Evolutionary conservation across 2,113 vertebrate genomes (phyloP).

Genomic region (Amblyopsis rosae): DNA sequence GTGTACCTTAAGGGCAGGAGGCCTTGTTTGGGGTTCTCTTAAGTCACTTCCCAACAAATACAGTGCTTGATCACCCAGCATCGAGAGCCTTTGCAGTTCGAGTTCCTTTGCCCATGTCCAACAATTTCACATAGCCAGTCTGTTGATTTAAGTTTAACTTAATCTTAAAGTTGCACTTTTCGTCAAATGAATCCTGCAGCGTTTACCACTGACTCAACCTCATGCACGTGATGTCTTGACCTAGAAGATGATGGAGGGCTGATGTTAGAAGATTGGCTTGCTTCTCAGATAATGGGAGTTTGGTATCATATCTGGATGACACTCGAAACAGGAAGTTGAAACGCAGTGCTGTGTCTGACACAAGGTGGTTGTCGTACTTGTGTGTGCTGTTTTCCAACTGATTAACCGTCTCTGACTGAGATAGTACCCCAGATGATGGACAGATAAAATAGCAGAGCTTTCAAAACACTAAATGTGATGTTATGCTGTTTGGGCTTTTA

Average conservation of each 20-base stretch:
- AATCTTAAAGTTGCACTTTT: conserved; percentile 42
- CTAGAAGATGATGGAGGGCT: conserved; percentile 32
- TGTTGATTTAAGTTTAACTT: conserved; percentile 37
- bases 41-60: conserved; percentile 11
- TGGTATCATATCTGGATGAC: conserved; percentile 48
- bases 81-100: not conserved
- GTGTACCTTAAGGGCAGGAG: not conserved
- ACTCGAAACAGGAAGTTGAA: conserved; percentile 40
- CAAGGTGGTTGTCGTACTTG: not conserved
- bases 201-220: conserved; percentile 35
- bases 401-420: not conserved
- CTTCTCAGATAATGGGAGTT: not conserved
- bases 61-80: not conserved
- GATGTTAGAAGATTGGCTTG: not conserved
- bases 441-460: not conserved
- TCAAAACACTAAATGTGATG: not conserved
- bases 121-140: not conserved
- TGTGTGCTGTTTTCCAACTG: not conserved
- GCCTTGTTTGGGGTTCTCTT: not conserved
- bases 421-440: not conserved
- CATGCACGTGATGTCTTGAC: conserved; percentile 31
- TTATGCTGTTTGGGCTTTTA: not conserved
- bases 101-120: conserved; percentile 6
- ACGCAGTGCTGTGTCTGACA: not conserved
- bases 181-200: conserved; percentile 43